These are phyloP conservation scores for Carduelis carduelis DNA, from an alignment of 2,797 vertebrate genomes.

Conservation along the genomic window DNA sequence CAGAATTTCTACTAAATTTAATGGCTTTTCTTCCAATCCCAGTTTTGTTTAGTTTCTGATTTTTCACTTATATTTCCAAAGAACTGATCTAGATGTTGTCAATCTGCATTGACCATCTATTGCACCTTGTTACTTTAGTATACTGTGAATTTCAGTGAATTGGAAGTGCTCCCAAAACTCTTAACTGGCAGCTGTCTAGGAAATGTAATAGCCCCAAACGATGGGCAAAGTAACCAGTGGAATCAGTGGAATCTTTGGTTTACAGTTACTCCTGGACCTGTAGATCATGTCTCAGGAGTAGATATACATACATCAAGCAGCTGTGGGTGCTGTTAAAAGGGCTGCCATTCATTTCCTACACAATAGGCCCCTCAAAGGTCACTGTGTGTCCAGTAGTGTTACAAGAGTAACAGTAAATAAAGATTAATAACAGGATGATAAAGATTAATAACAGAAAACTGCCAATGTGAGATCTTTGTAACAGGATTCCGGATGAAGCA, in stretches of 20 bases:
- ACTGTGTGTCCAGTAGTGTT: background rate
- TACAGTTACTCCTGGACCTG: slow-evolving; percentile 49
- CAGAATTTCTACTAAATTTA: slow-evolving; percentile 13
- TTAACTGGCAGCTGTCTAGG: slow-evolving; percentile 61
- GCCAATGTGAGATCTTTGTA: background rate
- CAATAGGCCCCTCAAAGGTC: background rate
- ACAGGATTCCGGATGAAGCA: background rate
- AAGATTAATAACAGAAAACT: background rate
- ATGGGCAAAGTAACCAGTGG: slow-evolving; percentile 75
- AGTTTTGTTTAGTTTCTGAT: background rate
- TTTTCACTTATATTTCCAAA: slow-evolving; percentile 69
- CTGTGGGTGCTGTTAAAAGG: background rate
- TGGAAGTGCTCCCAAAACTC: slow-evolving; percentile 68
- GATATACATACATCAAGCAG: slow-evolving; percentile 18
- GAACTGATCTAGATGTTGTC: slow-evolving; percentile 67
- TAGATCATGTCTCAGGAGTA: slow-evolving; percentile 64
- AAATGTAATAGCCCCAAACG: slow-evolving; percentile 72
- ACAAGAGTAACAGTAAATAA: background rate
- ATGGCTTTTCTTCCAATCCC: background rate
- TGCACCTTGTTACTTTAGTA: slow-evolving; percentile 70
- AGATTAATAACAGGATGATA: background rate
- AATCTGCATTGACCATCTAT: slow-evolving; percentile 68
- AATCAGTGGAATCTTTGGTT: slow-evolving; percentile 55
- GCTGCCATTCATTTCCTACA: background rate
- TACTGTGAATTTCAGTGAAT: slow-evolving; percentile 55